Base-by-base conservation (phyloP, 2,888 invertebrate genomes). In the Balanococcus diminutus region DNA sequence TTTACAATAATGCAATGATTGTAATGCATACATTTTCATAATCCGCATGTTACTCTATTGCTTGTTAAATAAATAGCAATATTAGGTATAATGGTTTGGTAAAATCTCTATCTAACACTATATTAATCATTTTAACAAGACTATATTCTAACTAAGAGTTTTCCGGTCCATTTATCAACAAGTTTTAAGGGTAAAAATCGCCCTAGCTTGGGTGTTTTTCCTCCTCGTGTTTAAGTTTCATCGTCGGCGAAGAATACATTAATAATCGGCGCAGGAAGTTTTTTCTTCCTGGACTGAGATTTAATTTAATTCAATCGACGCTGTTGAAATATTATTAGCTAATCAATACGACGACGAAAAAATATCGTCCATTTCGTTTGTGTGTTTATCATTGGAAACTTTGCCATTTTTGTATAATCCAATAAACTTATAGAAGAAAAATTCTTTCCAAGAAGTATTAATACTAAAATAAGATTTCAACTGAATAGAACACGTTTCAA, bases 41-140 rank as follows among this genome's bases (percentile, higher is more conserved):
- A 16, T 61, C n/a, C 25, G 25, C 11, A 75, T 22, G 75, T 32
- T 1, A 8, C n/a, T 8, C n/a, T 32, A n/a, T 75, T 75, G 36
- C 16, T 75, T 75, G 61, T 75, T 75, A 5, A 32, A 75, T 67
- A 32, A n/a, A 75, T 32, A 75, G 32, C 9, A 32, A 75, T n/a
- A 75, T 32, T 31, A 22, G 22, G 22, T 19, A 32, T 75, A 51
- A 51, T 19, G 19, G 42, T 75, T 75, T n/a, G n/a, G 75, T 22
- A n/a, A 67, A 75, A 32, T 75, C n/a, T n/a, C 75, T 6, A 75
- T n/a, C 75, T 6, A 75, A 75, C 32, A 36, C 75, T 6, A 32
- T 75, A 75, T 75, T 75, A 75, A 75, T 75, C 75, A 75, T 75
- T 19, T 75, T 75, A 75, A 75, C 75, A 36, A 75, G 75, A 75